Base-by-base conservation (phyloP, 92 coral and sea anemone genomes). In the Zoanthus solanderi region DNA sequence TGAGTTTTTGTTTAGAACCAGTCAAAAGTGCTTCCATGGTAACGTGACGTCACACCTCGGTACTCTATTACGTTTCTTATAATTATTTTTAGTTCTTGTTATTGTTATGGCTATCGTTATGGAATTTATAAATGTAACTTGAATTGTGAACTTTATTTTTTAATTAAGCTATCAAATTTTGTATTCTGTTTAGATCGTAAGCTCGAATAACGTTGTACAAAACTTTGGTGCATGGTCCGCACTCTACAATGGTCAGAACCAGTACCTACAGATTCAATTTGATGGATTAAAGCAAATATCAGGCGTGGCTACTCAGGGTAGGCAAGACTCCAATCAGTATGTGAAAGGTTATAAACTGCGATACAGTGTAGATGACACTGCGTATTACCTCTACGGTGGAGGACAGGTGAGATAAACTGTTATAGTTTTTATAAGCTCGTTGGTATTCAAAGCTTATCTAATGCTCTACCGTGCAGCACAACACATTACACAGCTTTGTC, bases 291-390 rank as follows among this genome's bases (percentile, higher is more conserved):
- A 72, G 60, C 48, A 88, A 72, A 63, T 95, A 46, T 74, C 98
- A 16, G 98, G 92, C 6, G 98, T 93, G n/a, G 92, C 92, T 52
- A 95, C 96, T 10, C 98, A 95, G 89, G 98, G 98, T 17, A 84
- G 92, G 45, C 75, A 84, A 18, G 94, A 89, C 84, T 29, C n/a
- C 48, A 87, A 83, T 56, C 88, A 93, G 28, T 91, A 94, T 90
- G 98, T 95, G 48, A 95, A n/a, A 45, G n/a, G 32, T 23, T 95
- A 95, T 68, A 90, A 89, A 72, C 77, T 95, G 17, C 78, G 93
- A 48, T 88, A 84, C 91, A 93, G 98, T 54, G 56, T 17, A 9
- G 98, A 95, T 37, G 95, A 94, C 46, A 68, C 84, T 28, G 46
- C 28, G 17, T 95, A 96, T 96, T 47, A 88, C 8, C 50, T 71